Base-by-base conservation (phyloP, 64 coral and sea anemone species). In the Dendrophyllia cribrosa region DNA sequence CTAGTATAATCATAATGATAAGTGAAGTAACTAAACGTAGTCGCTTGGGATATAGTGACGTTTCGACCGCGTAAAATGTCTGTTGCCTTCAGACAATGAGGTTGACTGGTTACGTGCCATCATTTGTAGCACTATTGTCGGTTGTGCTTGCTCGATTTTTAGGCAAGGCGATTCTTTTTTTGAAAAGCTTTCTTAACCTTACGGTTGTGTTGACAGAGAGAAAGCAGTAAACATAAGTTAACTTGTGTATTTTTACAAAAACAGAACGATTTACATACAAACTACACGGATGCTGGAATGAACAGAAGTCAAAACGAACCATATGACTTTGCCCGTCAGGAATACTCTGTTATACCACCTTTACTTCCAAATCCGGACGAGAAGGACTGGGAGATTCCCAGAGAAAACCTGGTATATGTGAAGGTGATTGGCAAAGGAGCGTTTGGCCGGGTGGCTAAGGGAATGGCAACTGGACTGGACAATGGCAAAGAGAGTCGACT, bases 361-460 rank as follows among this genome's bases (percentile, higher is more conserved):
- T 34, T 93, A 20, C 43, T 48, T 16, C 23, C 26, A 34, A 69
- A 86, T 22, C 58, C 72, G 8, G n/a, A 55, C 0, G 50, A 73
- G 15, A 75, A 72, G 21, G 61, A 78, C 61, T 87, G 91, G 91
- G 91, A 93, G 75, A 14, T 73, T 19, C 82, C 91, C 6, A 73
- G 47, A 3, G 91, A 78, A 7, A 93, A 22, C 9, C 51, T 93
- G 0, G 82, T 87, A 0, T 47, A 78, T 52, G 60, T 87, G 44
- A 93, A 93, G 48, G 91, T 93, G 7, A 87, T 93, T 58, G 91
- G 91, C 47, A 93, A 87, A 26, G 91, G 91, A 43, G 82, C 91
- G 4, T 93, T 93, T 87, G 91, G 91, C 14, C 60, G 77, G 47
- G 91, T 93, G 26, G 91, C 91, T 58, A 77, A 78, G 48, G 91